Evolutionary conservation across 2,113 vertebrate genomes (phyloP).

Genomic region (Balaenoptera acutorostrata): DNA sequence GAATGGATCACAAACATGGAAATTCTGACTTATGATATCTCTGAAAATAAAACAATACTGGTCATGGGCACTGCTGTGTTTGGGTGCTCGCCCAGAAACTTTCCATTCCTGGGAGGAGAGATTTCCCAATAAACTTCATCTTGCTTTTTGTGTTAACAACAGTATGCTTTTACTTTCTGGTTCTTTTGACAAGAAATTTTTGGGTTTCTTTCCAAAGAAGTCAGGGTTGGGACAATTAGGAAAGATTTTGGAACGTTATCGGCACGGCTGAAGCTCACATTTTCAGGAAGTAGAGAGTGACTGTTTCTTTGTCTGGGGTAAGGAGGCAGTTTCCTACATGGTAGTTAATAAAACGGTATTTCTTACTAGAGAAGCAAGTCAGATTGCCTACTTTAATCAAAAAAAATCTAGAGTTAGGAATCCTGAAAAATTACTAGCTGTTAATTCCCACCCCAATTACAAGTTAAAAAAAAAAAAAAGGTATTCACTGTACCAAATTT

Average conservation of each 20-base stretch:
- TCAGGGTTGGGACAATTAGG: not conserved
- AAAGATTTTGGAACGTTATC: not conserved
- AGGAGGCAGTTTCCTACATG: not conserved
- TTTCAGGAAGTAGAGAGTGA: not conserved
- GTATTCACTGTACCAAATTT: not conserved
- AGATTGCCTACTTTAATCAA: conserved; percentile 7
- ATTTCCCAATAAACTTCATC: not conserved
- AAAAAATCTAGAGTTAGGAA: not conserved
- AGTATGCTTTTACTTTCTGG: not conserved
- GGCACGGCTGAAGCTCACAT: not conserved
- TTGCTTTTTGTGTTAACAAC: conserved; percentile 4
- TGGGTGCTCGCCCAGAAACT: not conserved
- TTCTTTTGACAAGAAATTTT: conserved; percentile 29
- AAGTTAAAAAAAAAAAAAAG: not conserved
- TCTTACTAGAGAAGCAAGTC: conserved; percentile 31
- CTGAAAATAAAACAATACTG: not conserved
- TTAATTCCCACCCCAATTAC: not conserved
- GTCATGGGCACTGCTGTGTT: not conserved
- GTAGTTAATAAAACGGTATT: conserved; percentile 14
- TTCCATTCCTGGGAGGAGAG: not conserved
- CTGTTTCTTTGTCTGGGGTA: conserved; percentile 7
- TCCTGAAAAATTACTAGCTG: not conserved
- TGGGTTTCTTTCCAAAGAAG: conserved; percentile 1
- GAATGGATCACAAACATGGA: not conserved
- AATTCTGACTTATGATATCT: not conserved